Percentiles rank a stretch among this genome's conserved stretches.
Conservation (phyloP, 2,797 vertebrate species). For the Crocidura indochinensis region DNA sequence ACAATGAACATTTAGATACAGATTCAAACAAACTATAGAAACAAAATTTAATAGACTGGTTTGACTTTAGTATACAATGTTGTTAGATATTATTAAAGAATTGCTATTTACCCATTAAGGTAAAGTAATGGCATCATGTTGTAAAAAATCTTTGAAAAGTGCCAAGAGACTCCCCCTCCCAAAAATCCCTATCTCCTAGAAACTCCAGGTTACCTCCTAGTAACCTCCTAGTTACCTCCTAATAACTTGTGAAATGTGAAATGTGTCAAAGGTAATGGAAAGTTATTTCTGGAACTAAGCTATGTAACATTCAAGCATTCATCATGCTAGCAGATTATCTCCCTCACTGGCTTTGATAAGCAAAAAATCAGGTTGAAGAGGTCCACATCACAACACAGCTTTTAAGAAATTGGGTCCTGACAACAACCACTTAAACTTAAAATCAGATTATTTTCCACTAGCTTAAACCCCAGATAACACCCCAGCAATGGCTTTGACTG, state of each 20-base stretch:
- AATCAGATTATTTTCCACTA: conserved; percentile 1
- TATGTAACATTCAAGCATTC: conserved; percentile 33
- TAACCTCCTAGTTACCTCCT: no score
- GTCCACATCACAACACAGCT: neutral
- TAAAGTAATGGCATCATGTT: conserved; percentile 30
- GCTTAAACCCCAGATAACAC: neutral
- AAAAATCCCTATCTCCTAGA: neutral
- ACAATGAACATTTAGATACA: neutral
- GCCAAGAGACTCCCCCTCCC: neutral
- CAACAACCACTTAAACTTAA: neutral
- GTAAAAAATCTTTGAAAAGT: neutral
- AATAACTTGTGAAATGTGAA: neutral
- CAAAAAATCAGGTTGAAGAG: neutral
- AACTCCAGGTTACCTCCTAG: neutral
- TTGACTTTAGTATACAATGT: neutral
- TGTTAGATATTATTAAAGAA: conserved; percentile 27
- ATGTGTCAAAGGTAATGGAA: neutral
- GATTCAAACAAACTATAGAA: conserved; percentile 11
- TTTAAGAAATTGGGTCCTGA: conserved; percentile 42
- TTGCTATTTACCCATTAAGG: neutral
- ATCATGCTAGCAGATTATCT: conserved; percentile 4
- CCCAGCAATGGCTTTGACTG: neutral
- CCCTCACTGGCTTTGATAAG: conserved; percentile 48
- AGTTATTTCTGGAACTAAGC: neutral
- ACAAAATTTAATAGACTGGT: neutral